Evolutionary conservation across 1,140 invertebrate species (phyloP), one percentile per base, ranked within the genome.

Genomic region (Dinothrombium tinctorium): DNA sequence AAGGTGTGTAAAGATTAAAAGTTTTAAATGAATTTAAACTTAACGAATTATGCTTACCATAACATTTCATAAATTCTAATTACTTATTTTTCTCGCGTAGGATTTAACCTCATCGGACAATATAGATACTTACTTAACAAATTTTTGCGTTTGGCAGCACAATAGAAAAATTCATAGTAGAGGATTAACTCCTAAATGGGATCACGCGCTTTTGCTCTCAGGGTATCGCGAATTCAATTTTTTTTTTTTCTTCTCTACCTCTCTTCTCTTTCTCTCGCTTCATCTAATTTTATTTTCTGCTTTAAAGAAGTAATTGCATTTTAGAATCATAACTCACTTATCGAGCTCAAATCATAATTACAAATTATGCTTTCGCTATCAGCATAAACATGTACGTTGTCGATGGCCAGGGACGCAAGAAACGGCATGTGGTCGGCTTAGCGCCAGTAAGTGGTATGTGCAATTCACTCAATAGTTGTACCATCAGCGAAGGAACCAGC

Each of bases 401-500:
- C 2, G 51, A 53, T 40, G 41, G 45, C 19, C 42, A 40, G 14
- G 51, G 51, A 35, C 26, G 46, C 21, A 36, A 46, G 17, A 53
- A 53, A 25, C 41, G 47, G 7, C 51, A 53, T 31, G 51, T 53
- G 28, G 51, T 53, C 12, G 67, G 67, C 33, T 52, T 70, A 33
- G 68, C 68, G 3, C 69, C 69, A 14, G 68, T 71, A 1, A 65
- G 66, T 37, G 68, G 69, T 9, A 71, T 71, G 69, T 71, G 69
- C 46, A 68, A 67, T 15, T 49, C 59, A 11, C 63, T 66, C 0
- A 69, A 66, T 47, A 69, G 66, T 47, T 71, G 69, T 47, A 71
- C 68, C 4, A 67, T 71, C 4, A 70, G 69, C 45, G 69, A 71
- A 59, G 69, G 68, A 11, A 55, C 68, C 31, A 68, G 69, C 56